Base-by-base conservation (phyloP, 1,140 invertebrate species). In the Zaprionus tsacasi region DNA sequence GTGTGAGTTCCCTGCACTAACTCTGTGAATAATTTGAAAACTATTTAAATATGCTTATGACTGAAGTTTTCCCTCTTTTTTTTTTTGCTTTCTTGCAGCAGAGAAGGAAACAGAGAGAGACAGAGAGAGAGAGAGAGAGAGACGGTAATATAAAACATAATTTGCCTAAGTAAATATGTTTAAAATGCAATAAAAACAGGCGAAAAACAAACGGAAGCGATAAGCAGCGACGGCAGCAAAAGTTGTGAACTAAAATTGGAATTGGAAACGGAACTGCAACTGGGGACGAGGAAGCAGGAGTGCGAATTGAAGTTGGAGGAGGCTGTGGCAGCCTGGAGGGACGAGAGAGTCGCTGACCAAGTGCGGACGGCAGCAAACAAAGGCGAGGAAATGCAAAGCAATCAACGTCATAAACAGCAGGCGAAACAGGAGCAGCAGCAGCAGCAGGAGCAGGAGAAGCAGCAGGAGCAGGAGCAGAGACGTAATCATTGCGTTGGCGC, bases 381-480 rank as follows among this genome's bases (percentile, higher is more conserved):
- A 81, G 70, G 66, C 81, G 64, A 76, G 85, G 83, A 81, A 79
- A 87, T 87, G 83, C 83, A 71, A 87, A 88, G 83, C 80, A 87
- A 87, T 88, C 83, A 87, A 80, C 83, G 80, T 83, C 83, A 87
- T 80, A 77, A 73, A 38, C 70, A 77, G 52, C 25, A 55, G 45
- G 55, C 55, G 33, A 59, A 59, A 60, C 25, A 17, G 38, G 43
- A 43, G 57, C 17, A 58, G 36, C 17, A 43, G 21, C 30, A 58
- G 56, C 8, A 40, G 54, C 0, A 43, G 40, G 2, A 30, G 45
- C 1, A 40, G 33, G 3, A 35, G 36, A 33, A 67, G 43, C 21
- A 54, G 21, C 56, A 76, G 45, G 13, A 73, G 40, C 30, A 57
- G 52, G 59, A 48, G 36, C 52, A 21, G 17, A 21, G 45, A 50